Percentiles rank a stretch among this genome's conserved stretches.
Conservation (phyloP, 1,140 invertebrate species). For the Venturia canescens region DNA sequence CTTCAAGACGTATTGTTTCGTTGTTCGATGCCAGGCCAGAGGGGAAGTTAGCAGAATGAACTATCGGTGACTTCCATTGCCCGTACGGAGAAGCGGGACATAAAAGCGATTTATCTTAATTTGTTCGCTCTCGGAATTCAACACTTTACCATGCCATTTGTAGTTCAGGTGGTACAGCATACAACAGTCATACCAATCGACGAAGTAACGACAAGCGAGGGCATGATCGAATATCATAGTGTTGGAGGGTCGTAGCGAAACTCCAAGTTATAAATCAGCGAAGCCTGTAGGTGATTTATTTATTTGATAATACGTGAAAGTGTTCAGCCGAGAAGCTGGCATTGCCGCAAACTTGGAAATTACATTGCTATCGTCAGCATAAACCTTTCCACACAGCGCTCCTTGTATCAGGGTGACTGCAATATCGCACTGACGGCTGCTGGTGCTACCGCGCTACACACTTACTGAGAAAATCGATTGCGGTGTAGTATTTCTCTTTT, state of each 20-base stretch:
- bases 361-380: neutral
- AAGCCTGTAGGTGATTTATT: slow-evolving; percentile 55
- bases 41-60: slow-evolving; percentile 22
- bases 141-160: neutral
- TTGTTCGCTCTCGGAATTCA: slow-evolving; percentile 34
- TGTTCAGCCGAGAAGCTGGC: slow-evolving; percentile 25
- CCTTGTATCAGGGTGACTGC: neutral
- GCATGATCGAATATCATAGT: slow-evolving; percentile 57
- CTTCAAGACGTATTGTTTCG: neutral
- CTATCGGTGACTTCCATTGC: slow-evolving; percentile 14
- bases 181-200: neutral
- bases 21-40: neutral
- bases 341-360: slow-evolving; percentile 36
- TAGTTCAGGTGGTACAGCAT: neutral
- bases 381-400: slow-evolving; percentile 2
- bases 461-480: slow-evolving; percentile 26
- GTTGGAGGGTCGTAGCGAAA: slow-evolving; percentile 50
- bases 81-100: slow-evolving; percentile 12
- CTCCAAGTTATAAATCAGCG: slow-evolving; percentile 52
- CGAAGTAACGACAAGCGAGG: slow-evolving; percentile 29
- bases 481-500: slow-evolving; percentile 5
- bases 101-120: slow-evolving; percentile 43
- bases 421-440: neutral
- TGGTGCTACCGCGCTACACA: neutral
- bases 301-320: slow-evolving; percentile 56